A percentile compares a stretch with the other conserved stretches of the same genome.
phyloP scores from a whole-genome alignment of 2,113 vertebrate genomes.

The Rhinopomastus cyanomelas region DNA sequence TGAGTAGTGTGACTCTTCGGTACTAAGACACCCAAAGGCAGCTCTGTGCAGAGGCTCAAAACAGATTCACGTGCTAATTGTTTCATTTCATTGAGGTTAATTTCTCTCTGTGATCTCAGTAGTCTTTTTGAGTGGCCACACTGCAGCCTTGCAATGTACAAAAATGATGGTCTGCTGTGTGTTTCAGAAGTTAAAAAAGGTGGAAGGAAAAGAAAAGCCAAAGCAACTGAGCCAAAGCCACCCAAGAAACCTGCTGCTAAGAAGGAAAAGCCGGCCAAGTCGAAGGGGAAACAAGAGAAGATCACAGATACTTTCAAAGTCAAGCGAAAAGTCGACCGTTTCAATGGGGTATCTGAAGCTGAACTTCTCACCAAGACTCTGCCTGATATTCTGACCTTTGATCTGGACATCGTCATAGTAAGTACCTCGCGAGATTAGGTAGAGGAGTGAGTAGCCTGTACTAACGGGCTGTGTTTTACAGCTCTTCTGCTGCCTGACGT shows the following conservation, averaged over 20 bases:
- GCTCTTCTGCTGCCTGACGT: neutral
- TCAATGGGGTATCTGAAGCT: slow-evolving; percentile 95
- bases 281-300: slow-evolving; percentile 93
- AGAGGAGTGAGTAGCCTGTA: neutral
- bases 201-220: slow-evolving; percentile 83
- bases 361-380: slow-evolving; percentile 96
- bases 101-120: neutral
- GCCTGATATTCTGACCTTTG: slow-evolving; percentile 93
- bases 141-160: neutral
- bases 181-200: slow-evolving; percentile 80
- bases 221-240: slow-evolving; percentile 71
- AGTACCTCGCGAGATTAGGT: slow-evolving; percentile 55
- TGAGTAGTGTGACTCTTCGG: neutral
- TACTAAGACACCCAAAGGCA: neutral
- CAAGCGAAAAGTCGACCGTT: slow-evolving; percentile 95
- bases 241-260: slow-evolving; percentile 71
- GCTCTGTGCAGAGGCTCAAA: neutral
- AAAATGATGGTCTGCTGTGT: neutral
- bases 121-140: neutral
- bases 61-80: neutral
- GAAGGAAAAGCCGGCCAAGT: slow-evolving; percentile 72
- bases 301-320: slow-evolving; percentile 97
- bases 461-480: neutral
- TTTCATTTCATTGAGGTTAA: neutral
- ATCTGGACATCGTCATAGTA: slow-evolving; percentile 98